Conservation (phyloP, 2,888 invertebrate species). For the Flexamia atlantica region DNA sequence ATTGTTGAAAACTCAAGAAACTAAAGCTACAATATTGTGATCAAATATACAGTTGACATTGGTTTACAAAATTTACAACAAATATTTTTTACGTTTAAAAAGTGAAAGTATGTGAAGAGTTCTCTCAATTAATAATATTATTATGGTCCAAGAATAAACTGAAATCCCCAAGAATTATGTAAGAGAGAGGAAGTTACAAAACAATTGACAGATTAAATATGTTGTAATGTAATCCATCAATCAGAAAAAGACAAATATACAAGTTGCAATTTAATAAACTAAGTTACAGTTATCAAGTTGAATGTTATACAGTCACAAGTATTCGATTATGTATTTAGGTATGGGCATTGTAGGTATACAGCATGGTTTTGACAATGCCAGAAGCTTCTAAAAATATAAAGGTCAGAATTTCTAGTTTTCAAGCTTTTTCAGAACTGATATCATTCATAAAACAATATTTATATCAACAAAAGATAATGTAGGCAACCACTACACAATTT, state of each 20-base stretch:
- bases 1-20: neutral
- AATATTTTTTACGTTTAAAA: neutral
- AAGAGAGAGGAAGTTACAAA: neutral
- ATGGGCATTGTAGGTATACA: constrained; percentile 17
- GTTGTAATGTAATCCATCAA: constrained; percentile 34
- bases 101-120: too few species aligned
- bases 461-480: constrained; percentile 8
- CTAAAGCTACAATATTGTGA: neutral
- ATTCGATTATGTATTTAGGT: neutral
- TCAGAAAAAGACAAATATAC: constrained; percentile 27
- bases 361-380: constrained; percentile 35
- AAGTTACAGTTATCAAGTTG: constrained; percentile 3
- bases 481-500: neutral
- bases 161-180: neutral
- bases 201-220: constrained; percentile 28
- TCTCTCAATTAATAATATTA: neutral
- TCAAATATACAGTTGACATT: constrained; percentile 1
- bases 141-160: neutral
- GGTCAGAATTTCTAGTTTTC: constrained; percentile 6
- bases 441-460: neutral
- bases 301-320: constrained; percentile 16
- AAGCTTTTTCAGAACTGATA: neutral
- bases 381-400: constrained; percentile 10
- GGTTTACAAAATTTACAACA: neutral
- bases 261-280: constrained; percentile 29